Base-by-base conservation (phyloP, 2,888 invertebrate species). In the Athetis lepigone region DNA sequence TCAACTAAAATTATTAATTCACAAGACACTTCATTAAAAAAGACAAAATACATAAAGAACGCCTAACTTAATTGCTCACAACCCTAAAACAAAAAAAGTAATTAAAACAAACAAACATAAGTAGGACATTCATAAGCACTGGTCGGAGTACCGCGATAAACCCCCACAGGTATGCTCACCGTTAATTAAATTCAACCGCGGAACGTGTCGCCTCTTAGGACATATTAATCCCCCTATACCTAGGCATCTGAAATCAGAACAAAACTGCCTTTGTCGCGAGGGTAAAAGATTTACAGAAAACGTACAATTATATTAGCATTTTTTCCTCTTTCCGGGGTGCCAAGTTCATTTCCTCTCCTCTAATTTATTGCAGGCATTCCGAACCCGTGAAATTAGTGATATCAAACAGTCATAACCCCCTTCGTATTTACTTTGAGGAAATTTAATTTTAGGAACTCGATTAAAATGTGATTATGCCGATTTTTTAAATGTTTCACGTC, bases 241-340 rank as follows among this genome's bases (percentile, higher is more conserved):
- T 77, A 70, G 67, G 63, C 80, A 79, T 80, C 83, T 85, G 81
- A 88, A 92, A 92, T 92, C 91, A 88, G 89, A 87, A 89, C 88
- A 86, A 85, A 88, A 88, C 88, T 87, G 85, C 81, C 73, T 75
- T 81, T 82, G 77, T 83, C 76, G 72, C 74, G 83, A 63, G 90
- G 90, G 90, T 90, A 91, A 88, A n/a, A 91, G 92, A 93, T 92
- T 92, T 92, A 92, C 90, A 89, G 86, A 84, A 80, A 85, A 91
- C 89, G 91, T 90, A 92, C 90, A 90, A 91, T 93, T 93, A 92
- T 93, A 93, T 92, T 93, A 92, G 91, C 91, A 92, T 92, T 93
- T 93, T 92, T 93, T 90, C 91, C 90, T 89, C 87, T 88, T 92
- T 89, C 90, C 92, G 88, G 88, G 79, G 88, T 85, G 82, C 90